These are phyloP conservation scores for Drosophila eohydei DNA, from an alignment of 2,888 invertebrate species.

Conservation along the genomic window DNA sequence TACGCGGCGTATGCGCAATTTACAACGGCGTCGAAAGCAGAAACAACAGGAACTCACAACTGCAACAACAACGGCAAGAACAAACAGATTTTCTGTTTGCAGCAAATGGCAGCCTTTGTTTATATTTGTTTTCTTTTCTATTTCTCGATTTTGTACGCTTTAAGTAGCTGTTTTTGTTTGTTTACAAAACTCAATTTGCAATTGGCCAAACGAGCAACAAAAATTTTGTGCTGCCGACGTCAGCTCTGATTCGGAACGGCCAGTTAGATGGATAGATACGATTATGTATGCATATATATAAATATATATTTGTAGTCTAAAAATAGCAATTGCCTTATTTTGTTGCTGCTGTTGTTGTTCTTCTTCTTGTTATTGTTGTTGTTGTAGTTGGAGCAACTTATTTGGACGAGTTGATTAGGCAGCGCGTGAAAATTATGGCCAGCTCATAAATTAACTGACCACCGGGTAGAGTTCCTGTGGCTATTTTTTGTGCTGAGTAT, in stretches of 20 bases:
- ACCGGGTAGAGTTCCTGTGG: conserved; percentile 21
- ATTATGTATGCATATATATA: background rate
- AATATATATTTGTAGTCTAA: background rate
- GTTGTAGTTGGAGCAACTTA: conserved; percentile 27
- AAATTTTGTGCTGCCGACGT: conserved; percentile 21
- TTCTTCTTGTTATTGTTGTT: conserved; percentile 8
- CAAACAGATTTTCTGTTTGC: conserved; percentile 22
- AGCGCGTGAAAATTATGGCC: conserved; percentile 57
- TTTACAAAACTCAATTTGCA: conserved; percentile 49
- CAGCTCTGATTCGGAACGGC: conserved; percentile 15
- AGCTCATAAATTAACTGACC: conserved; percentile 55
- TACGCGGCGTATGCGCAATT: conserved; percentile 51
- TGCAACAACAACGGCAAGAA: conserved; percentile 15
- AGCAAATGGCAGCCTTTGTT: background rate
- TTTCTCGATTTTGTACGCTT: conserved; percentile 6
- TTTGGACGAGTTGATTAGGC: conserved; percentile 41
- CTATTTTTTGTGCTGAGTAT: background rate
- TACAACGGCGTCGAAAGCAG: conserved; percentile 19
- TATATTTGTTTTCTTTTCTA: conserved; percentile 22
- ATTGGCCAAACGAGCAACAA: conserved; percentile 36
- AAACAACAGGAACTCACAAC: background rate
- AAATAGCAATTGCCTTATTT: background rate
- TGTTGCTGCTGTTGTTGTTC: conserved; percentile 11
- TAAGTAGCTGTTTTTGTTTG: conserved; percentile 38
- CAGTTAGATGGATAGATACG: conserved; percentile 27